Conservation (phyloP, 2,888 invertebrate species). For the Neelides folsomi region DNA sequence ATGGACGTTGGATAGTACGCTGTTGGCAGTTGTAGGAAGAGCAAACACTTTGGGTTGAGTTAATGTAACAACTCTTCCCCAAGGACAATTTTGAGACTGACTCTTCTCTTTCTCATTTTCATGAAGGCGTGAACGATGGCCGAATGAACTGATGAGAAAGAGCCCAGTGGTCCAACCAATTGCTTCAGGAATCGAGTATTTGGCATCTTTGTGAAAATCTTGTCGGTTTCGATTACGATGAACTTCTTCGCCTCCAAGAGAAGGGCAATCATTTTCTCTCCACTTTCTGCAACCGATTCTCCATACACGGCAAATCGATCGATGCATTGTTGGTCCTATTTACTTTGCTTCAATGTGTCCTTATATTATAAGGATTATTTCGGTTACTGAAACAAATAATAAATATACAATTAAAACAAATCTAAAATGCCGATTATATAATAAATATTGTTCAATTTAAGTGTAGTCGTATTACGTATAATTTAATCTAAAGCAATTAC, state of each 20-base stretch:
- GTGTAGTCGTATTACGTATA: no score
- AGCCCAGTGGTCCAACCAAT: slow-evolving; percentile 25
- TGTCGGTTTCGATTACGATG: slow-evolving; percentile 15
- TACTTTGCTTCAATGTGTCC: no score
- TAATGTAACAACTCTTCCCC: background rate
- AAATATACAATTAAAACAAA: no score
- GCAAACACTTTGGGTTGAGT: slow-evolving; percentile 12
- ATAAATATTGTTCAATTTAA: no score
- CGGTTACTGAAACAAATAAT: no score
- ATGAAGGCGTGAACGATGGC: slow-evolving; percentile 11
- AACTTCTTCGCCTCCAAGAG: slow-evolving; percentile 19
- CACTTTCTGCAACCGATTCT: slow-evolving; percentile 17
- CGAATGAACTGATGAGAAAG: slow-evolving; percentile 18
- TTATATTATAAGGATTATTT: no score
- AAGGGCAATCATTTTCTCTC: slow-evolving; percentile 22
- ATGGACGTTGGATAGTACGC: background rate
- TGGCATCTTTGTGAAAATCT: slow-evolving; percentile 14
- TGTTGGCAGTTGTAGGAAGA: background rate
- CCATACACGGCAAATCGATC: slow-evolving; percentile 16
- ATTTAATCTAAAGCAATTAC: no score
- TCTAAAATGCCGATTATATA: no score
- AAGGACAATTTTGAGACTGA: background rate
- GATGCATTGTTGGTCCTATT: slow-evolving; percentile 16
- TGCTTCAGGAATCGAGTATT: slow-evolving; percentile 22
- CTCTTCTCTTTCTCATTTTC: slow-evolving; percentile 3